Base-by-base conservation (phyloP, 2,888 invertebrate genomes). In the Acheta domesticus region DNA sequence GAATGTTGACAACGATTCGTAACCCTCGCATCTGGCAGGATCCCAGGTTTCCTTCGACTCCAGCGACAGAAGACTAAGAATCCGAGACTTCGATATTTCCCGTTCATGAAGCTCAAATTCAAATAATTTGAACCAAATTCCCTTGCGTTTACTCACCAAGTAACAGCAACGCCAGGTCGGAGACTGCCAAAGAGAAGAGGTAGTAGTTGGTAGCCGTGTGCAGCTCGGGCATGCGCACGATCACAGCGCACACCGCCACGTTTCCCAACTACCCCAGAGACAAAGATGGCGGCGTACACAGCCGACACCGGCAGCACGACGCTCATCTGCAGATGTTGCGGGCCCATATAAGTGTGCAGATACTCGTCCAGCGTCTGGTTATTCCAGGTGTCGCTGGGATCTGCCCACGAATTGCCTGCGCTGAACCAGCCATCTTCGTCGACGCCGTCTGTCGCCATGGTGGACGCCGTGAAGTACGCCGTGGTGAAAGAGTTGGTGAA, bases 201-300 rank as follows among this genome's bases (percentile, higher is more conserved):
- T 97, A 97, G 86, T 95, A 97, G 86, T 97, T 97, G 0, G 97
- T 97, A 0, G 96, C 94, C 0, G 96, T 95, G 84, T 95, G 96
- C 93, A 97, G 93, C 12, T 93, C 91, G 0, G 92, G 89, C 85
- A 96, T 95, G 62, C 91, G 90, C 12, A 93, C 90, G 79, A 97
- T 96, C 19, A 97, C 96, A 74, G 93, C 89, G 85, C 96, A 96
- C 12, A 96, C 96, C 5, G 92, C 91, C 49, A 93, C 88, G 85
- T 97, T n/a, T 97, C 4, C 97, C 97, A 77, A 94, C 88, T 50
- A 96, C 90, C 0, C 96, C 96, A 0, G 94, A 93, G 76, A 96
- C 87, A 86, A 96, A 96, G 81, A 96, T 94, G 79, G 91, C 86
- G 81, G 92, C 88, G 84, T 96, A 93, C 50, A 93, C 89, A 79